These are phyloP conservation scores for Sialia sialis DNA, from an alignment of 2,113 vertebrate species.

Conservation along the genomic window DNA sequence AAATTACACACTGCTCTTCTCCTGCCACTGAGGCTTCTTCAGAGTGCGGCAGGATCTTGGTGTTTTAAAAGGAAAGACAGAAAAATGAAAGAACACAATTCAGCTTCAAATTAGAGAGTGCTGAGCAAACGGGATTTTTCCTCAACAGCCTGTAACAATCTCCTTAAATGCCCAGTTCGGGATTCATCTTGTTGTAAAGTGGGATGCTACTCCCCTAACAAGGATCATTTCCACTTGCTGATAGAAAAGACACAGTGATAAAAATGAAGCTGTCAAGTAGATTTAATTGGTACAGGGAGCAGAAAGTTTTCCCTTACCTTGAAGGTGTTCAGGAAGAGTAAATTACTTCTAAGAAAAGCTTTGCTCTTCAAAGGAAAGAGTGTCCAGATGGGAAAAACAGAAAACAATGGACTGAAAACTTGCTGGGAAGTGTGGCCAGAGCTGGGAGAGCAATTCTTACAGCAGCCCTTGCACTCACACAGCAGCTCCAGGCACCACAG, in stretches of 20 bases:
- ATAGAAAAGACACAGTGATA: background rate
- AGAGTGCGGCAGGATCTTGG: rapidly evolving
- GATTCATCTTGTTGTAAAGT: slow-evolving; percentile 29
- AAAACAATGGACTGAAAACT: background rate
- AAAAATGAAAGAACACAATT: background rate
- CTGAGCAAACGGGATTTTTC: slow-evolving; percentile 20
- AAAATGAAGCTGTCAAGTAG: slow-evolving; percentile 21
- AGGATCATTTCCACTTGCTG: slow-evolving; percentile 2
- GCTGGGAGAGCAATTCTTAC: background rate
- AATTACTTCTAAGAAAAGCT: background rate
- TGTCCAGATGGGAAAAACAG: background rate
- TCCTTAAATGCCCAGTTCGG: slow-evolving; percentile 47
- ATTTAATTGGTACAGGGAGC: slow-evolving; percentile 28
- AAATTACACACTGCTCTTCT: background rate
- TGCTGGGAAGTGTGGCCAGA: background rate
- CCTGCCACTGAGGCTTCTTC: background rate
- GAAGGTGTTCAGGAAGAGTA: background rate
- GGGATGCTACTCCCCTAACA: slow-evolving; percentile 2
- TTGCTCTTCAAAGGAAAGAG: background rate
- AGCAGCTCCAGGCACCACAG: background rate
- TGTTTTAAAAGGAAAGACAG: background rate
- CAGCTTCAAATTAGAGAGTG: slow-evolving; percentile 8
- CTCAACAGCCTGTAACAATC: background rate
- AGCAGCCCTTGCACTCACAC: background rate
- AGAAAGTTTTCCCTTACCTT: background rate